Percentiles rank a stretch among this genome's conserved stretches.
Evolutionary conservation across 2,888 invertebrate species (phyloP).

Genomic region (Lycocerus yunnanus): DNA sequence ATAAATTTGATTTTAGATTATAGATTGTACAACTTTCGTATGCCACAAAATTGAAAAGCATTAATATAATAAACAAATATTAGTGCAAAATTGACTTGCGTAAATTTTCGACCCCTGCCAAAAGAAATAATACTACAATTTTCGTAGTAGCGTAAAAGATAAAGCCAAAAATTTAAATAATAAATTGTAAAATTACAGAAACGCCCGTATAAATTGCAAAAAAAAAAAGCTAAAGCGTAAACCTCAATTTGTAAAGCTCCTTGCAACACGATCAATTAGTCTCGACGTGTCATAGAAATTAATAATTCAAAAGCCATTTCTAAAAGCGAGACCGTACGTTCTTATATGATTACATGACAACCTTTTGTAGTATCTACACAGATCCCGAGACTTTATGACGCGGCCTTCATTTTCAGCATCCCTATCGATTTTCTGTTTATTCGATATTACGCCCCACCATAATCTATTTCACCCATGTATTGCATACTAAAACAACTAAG

Average conservation of each 20-base stretch:
- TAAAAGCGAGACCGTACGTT: slow-evolving; percentile 1
- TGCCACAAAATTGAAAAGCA: background rate
- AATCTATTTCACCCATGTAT: background rate
- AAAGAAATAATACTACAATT: background rate
- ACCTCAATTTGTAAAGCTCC: background rate
- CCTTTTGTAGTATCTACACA: slow-evolving; percentile 14
- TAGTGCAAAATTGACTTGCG: too few species aligned
- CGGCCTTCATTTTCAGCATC: slow-evolving; percentile 18
- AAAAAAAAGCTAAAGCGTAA: background rate
- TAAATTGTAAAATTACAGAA: background rate
- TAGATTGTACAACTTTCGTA: background rate
- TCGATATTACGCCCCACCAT: slow-evolving; percentile 18
- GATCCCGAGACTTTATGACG: slow-evolving; percentile 15
- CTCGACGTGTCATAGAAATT: slow-evolving; percentile 1
- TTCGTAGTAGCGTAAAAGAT: background rate
- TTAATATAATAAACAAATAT: background rate
- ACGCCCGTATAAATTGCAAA: background rate
- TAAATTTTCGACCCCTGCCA: too few species aligned
- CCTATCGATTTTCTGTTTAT: slow-evolving; percentile 21
- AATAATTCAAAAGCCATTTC: slow-evolving; percentile 12
- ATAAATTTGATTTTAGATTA: slow-evolving; percentile 14
- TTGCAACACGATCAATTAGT: slow-evolving; percentile 10
- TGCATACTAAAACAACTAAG: slow-evolving; percentile 2
- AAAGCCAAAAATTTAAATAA: background rate
- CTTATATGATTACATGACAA: slow-evolving; percentile 5